A percentile compares a stretch with the other conserved stretches of the same genome.
phyloP scores from a whole-genome alignment of 2,797 vertebrate species.

The Anguilla obscura region DNA sequence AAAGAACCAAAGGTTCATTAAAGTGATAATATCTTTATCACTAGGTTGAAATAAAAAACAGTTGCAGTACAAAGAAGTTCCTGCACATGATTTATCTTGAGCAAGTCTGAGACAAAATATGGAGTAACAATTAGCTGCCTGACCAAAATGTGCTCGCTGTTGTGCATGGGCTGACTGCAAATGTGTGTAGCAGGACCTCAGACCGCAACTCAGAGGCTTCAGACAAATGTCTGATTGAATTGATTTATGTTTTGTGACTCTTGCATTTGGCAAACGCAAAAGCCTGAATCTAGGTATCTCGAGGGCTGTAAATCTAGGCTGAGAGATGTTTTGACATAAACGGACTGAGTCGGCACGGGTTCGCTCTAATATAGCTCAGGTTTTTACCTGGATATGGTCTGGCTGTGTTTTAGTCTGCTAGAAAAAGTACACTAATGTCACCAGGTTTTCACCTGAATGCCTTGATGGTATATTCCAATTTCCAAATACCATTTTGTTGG shows the following conservation, averaged over 20 bases:
- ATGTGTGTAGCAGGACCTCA: background rate
- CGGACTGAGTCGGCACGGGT: too few species aligned
- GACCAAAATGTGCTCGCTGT: background rate
- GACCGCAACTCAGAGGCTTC: background rate
- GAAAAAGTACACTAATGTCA: too few species aligned
- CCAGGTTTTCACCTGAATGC: too few species aligned
- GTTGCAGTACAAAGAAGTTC: slow-evolving; percentile 55
- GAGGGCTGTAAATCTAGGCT: too few species aligned
- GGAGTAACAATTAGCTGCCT: background rate
- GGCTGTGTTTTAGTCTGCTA: too few species aligned
- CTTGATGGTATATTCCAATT: too few species aligned
- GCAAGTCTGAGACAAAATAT: slow-evolving; percentile 30
- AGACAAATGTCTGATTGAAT: slow-evolving; percentile 10
- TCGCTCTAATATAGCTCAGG: too few species aligned
- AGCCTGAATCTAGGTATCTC: too few species aligned
- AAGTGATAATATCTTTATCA: slow-evolving; percentile 71
- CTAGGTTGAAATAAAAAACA: slow-evolving; percentile 61
- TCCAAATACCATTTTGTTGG: too few species aligned
- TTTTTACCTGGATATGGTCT: too few species aligned
- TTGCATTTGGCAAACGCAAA: slow-evolving; percentile 23
- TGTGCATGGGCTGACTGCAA: background rate
- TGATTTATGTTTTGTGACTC: slow-evolving; percentile 17
- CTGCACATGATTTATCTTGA: slow-evolving; percentile 61
- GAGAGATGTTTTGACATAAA: too few species aligned
- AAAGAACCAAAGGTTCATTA: slow-evolving; percentile 67